These are phyloP conservation scores for Mionectes macconnelli DNA, from an alignment of 2,113 vertebrate species.

Conservation along the genomic window DNA sequence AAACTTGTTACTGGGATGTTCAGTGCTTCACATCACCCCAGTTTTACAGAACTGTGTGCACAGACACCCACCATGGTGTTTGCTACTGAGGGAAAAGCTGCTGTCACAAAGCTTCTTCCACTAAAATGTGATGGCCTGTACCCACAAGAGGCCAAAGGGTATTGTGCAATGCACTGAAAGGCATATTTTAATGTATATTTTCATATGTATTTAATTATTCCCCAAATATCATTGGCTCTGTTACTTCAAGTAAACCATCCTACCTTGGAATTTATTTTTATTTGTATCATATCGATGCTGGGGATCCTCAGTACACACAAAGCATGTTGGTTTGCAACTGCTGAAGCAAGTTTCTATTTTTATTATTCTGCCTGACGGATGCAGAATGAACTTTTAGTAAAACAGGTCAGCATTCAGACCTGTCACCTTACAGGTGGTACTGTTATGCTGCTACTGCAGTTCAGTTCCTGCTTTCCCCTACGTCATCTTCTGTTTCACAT, in stretches of 20 bases:
- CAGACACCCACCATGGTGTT: accelerated
- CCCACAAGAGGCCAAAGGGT: neutral
- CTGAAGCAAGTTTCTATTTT: neutral
- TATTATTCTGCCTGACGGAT: neutral
- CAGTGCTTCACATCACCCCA: neutral
- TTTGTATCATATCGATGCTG: neutral
- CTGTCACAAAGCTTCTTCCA: neutral
- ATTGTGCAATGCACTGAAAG: neutral
- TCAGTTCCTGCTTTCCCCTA: neutral
- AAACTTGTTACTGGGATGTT: neutral
- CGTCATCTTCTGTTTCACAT: neutral
- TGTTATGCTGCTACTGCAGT: neutral
- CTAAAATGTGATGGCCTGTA: neutral
- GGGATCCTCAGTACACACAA: neutral
- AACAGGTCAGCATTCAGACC: neutral
- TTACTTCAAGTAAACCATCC: neutral
- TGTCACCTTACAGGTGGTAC: neutral
- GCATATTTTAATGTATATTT: neutral
- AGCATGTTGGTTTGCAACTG: neutral
- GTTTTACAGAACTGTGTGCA: neutral
- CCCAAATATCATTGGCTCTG: neutral
- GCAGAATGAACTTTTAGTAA: neutral
- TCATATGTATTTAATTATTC: neutral
- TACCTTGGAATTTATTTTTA: neutral
- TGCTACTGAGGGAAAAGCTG: neutral